Base-by-base conservation (phyloP, 2,113 vertebrate species). In the Sylvietta virens region DNA sequence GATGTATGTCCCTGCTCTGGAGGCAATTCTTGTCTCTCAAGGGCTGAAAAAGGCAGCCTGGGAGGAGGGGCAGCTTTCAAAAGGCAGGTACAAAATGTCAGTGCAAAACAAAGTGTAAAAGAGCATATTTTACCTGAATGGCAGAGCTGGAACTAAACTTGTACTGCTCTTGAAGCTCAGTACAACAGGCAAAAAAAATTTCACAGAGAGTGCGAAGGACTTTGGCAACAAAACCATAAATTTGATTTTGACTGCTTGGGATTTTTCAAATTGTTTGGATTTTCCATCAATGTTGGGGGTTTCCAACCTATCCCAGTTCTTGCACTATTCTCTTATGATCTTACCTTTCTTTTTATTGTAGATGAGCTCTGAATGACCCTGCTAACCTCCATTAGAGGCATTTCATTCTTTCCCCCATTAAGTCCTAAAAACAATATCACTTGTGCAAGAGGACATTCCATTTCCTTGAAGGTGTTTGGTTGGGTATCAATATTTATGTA, bases 21-120 rank as follows among this genome's bases (percentile, higher is more conserved):
- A 70, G 60, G 76, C 72, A 71, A 45, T 92, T 81, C n/a, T 2
- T 58, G 91, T 54, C 73, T 86, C 51, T 44, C 82, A 24, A 0
- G 27, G 69, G 44, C 60, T 93, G 72, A 58, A 65, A 92, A 66
- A 86, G 11, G 10, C 53, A 58, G 33, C 45, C 30, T 31, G 54
- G 76, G 82, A 86, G 80, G 58, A 83, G 70, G 54, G 88, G 71
- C 67, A 92, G 30, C 48, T 83, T 91, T 45, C 15, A 88, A 90
- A 81, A 83, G 58, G 15, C 42, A 88, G 82, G 86, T 42, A 78
- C 66, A 77, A 62, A 58, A 71, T 42, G 33, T 30, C 37, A n/a
- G 28, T 5, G 21, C 24, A 66, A 83, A 91, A 28, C 33, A 23
- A 72, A 81, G 50, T 37, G 58, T 19, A 51, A 47, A 85, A 65